Evolutionary conservation across 1,140 invertebrate genomes (phyloP).

Genomic region (Zaprionus africanus): DNA sequence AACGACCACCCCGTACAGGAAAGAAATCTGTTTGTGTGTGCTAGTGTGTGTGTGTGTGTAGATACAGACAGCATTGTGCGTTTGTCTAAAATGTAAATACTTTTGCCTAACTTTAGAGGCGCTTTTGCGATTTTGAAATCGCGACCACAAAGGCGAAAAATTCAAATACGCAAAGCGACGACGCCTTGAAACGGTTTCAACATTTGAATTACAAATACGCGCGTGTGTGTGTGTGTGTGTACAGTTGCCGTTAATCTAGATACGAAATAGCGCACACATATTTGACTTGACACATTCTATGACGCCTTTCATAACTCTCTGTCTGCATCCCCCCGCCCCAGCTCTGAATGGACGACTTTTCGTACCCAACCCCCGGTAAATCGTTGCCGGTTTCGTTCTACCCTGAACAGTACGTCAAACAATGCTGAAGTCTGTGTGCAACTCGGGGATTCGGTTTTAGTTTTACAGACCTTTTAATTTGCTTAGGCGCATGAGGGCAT

Average conservation of each 20-base stretch:
- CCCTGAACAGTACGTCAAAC: conserved; percentile 22
- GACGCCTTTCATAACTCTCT: conserved; percentile 51
- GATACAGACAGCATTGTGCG: conserved; percentile 53
- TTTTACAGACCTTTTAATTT: conserved; percentile 51
- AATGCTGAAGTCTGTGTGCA: conserved; percentile 46
- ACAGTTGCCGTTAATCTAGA: conserved; percentile 58
- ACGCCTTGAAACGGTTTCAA: conserved; percentile 42
- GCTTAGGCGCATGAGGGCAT: conserved; percentile 21
- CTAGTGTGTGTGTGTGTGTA: conserved; percentile 25
- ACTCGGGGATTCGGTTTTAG: conserved; percentile 39
- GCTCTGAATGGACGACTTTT: neutral
- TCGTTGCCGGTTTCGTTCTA: conserved; percentile 1
- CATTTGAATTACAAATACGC: conserved; percentile 71
- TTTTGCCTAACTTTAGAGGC: conserved; percentile 77
- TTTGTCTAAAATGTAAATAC: conserved; percentile 74
- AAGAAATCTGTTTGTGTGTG: neutral
- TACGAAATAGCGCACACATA: conserved; percentile 45
- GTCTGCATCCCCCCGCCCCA: neutral
- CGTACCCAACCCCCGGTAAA: conserved; percentile 10
- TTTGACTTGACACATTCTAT: conserved; percentile 53
- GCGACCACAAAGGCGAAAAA: conserved; percentile 46
- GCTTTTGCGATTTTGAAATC: conserved; percentile 64
- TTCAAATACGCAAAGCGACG: conserved; percentile 58
- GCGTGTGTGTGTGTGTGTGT: conserved; percentile 10
- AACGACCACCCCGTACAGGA: conserved; percentile 19